Conservation (phyloP, 2,797 vertebrate species). For the Neoniphon sammara region DNA sequence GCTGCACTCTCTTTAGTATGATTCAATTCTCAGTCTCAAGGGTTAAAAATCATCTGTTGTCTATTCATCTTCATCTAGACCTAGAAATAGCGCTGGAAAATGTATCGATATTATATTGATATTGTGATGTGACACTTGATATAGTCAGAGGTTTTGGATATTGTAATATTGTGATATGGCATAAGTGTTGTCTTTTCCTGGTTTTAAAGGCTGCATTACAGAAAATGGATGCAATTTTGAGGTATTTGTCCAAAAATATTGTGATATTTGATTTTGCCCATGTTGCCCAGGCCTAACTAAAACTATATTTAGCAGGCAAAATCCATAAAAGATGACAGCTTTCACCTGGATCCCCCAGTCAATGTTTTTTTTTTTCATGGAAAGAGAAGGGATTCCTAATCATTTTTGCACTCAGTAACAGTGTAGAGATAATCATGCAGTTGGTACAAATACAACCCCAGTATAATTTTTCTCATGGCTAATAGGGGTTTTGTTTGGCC, state of each 20-base stretch:
- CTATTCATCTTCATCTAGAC: slow-evolving; percentile 19
- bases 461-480: slow-evolving; percentile 34
- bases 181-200: no score
- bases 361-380: slow-evolving; percentile 39
- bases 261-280: no score
- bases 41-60: slow-evolving; percentile 33
- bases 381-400: slow-evolving; percentile 39
- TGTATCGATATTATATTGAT: no score
- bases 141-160: no score
- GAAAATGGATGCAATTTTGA: no score
- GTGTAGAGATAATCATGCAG: slow-evolving; percentile 30
- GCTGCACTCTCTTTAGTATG: slow-evolving; percentile 15
- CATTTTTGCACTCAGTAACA: slow-evolving; percentile 28
- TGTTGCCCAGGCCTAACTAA: slow-evolving; percentile 11
- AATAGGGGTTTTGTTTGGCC: slow-evolving; percentile 46
- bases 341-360: slow-evolving; percentile 26
- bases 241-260: no score
- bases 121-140: no score
- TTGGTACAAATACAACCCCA: slow-evolving; percentile 23
- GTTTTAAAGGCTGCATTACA: no score
- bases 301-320: slow-evolving; percentile 49
- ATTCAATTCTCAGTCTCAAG: slow-evolving; percentile 27
- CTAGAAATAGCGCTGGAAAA: background rate
- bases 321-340: slow-evolving; percentile 59
- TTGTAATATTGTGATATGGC: no score